Evolutionary conservation across 1,140 invertebrate species (phyloP), one percentile per base, ranked within the genome.

Genomic region (Adoxophyes honmai): DNA sequence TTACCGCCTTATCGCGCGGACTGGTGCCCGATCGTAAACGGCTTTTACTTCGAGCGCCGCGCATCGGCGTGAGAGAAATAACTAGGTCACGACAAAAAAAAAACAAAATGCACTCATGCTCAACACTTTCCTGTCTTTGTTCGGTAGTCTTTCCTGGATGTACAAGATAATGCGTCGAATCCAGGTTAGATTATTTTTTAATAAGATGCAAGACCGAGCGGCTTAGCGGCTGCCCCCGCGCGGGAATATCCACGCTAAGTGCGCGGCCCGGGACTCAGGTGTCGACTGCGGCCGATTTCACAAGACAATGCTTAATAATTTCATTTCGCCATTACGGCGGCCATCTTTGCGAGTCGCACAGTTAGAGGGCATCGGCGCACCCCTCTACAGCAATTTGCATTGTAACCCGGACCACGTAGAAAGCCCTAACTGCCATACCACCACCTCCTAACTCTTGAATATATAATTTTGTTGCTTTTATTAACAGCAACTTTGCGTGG

Each of bases 281-380:
- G 86, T 85, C 80, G 83, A 87, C 81, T 80, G 82, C 76, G 83
- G 83, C 81, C 84, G 86, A 88, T 86, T 88, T 80, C 78, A 83
- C 78, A 86, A 88, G 86, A 86, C 86, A 87, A 86, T 88, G 81
- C 83, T 85, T 88, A 88, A 88, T 88, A 87, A 88, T 88, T 88
- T 88, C 86, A 88, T 88, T 87, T 87, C 78, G 81, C 80, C 81
- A 88, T 88, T 86, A 88, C 65, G 77, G 73, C 81, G 78, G 85
- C 86, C 86, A 86, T 88, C 86, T 86, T 86, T 86, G 79, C 69
- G 63, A 86, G 77, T 86, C 83, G 78, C 81, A 84, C 81, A 88
- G 84, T 84, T 88, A 85, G 74, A 85, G 80, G 81, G 81, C 83
- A 86, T 76, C 73, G 80, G 68, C 78, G 77, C 81, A 80, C 81